Evolutionary conservation across 2,113 vertebrate species (phyloP), one percentile per base, ranked within the genome.

Genomic region (Hemiprocne comata): DNA sequence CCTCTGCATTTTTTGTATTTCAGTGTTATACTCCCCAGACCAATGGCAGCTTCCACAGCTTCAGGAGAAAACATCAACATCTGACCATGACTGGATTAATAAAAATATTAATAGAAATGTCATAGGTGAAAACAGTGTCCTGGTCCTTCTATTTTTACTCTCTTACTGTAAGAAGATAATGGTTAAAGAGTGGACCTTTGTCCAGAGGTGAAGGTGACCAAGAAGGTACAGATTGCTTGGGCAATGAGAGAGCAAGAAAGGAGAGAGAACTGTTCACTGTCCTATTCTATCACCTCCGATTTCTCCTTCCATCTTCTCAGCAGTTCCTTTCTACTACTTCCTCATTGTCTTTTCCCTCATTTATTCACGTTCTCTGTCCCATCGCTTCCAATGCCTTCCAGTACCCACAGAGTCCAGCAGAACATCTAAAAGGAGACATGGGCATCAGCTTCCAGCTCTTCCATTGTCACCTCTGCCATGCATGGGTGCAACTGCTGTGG

Each of bases 401-500:
- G 8, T 15, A 64, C 7, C n/a, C 67, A 60, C 42, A 17, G 14
- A 44, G 31, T 21, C 17, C 19, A 38, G n/a, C 11, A 40, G n/a
- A 66, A 11, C 18, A 51, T 26, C 25, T 17, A 4, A 61, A 82
- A 8, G 2, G 14, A 57, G 69, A 62, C 40, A 28, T 0, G 10
- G 9, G 8, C 33, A 58, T 24, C 19, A 84, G 18, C 36, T 69
- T 76, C 36, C 36, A 62, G 44, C 54, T 17, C 15, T 70, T 65
- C 46, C 29, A 33, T 5, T 5, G 38, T 34, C 44, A 17, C 57
- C 1, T 1, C 23, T 58, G 61, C 42, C 31, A 26, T 0, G 9
- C 2, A 5, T 6, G 31, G 16, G 23, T 42, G 34, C 38, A 38
- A 2, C 5, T 0, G 0, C 34, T 21, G 14, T 3, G 46, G 28